Evolutionary conservation across 2,797 vertebrate species (phyloP).

Genomic region (Cossypha polioptera): DNA sequence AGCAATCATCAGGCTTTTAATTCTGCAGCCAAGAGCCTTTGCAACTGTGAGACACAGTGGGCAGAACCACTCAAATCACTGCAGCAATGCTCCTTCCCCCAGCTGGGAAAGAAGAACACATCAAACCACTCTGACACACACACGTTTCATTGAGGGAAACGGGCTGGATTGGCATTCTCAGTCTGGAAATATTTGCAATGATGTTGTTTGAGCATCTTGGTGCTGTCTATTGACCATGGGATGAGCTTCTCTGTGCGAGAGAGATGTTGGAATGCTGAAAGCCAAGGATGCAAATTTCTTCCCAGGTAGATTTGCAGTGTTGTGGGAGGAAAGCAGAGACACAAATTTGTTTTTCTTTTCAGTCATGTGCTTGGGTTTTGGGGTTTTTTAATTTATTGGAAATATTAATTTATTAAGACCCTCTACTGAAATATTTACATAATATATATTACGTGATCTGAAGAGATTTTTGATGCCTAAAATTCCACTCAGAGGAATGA

Average conservation of each 20-base stretch:
- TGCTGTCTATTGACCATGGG: fast-evolving
- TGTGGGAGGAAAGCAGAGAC: not conserved
- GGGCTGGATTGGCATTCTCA: not conserved
- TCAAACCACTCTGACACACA: not conserved
- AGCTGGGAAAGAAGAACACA: not conserved
- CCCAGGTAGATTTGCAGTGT: not conserved
- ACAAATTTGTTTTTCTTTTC: not conserved
- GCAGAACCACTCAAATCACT: not conserved
- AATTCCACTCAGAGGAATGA: not conserved
- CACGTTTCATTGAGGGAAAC: not conserved
- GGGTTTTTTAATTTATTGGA: not conserved
- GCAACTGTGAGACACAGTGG: not conserved
- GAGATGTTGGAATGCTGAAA: not conserved
- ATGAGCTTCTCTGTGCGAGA: not conserved
- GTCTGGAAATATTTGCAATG: not conserved
- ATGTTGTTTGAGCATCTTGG: not conserved
- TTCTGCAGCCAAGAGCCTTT: not conserved
- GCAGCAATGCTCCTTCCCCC: not conserved
- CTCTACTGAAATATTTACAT: not conserved
- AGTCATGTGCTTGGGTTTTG: fast-evolving
- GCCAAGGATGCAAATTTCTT: not conserved
- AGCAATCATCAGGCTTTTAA: not conserved
- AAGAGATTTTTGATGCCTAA: not conserved
- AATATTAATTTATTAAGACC: not conserved
- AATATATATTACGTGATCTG: not conserved